phyloP scores from a whole-genome alignment of 2,113 vertebrate species.

The Chamaea fasciata region DNA sequence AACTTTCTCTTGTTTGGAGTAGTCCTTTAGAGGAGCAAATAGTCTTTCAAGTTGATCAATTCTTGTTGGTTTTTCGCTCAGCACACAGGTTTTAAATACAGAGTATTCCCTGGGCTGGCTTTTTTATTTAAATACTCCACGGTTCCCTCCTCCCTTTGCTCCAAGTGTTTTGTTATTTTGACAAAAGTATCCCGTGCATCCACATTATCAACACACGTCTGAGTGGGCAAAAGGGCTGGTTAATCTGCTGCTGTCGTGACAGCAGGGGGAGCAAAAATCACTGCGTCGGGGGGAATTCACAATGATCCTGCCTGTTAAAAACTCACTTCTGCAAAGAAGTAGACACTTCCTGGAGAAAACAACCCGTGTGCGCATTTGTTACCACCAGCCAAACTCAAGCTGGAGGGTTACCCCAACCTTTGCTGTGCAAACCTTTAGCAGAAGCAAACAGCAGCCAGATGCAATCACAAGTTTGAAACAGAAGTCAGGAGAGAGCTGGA shows the following conservation, averaged over 20 bases:
- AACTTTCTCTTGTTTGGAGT: neutral
- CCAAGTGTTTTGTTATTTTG: neutral
- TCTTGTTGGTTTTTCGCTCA: neutral
- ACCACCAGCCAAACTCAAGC: neutral
- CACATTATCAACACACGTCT: neutral
- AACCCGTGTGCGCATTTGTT: neutral
- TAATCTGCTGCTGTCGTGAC: slow-evolving; percentile 32
- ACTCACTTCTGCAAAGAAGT: neutral
- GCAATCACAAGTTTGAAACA: neutral
- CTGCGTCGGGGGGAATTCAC: slow-evolving; percentile 21
- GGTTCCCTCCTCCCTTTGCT: neutral
- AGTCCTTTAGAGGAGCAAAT: neutral
- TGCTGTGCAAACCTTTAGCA: neutral
- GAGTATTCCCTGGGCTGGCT: neutral
- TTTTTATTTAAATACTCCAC: neutral
- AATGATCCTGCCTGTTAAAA: neutral
- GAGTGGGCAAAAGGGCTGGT: neutral
- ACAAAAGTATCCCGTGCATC: neutral
- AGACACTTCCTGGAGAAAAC: neutral
- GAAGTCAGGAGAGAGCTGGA: neutral
- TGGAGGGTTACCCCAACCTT: neutral
- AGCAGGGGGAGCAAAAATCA: slow-evolving; percentile 65
- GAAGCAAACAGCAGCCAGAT: neutral
- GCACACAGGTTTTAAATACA: neutral
- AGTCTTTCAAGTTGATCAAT: neutral